Conservation (phyloP, 2,113 vertebrate species). For the Rhea americana region DNA sequence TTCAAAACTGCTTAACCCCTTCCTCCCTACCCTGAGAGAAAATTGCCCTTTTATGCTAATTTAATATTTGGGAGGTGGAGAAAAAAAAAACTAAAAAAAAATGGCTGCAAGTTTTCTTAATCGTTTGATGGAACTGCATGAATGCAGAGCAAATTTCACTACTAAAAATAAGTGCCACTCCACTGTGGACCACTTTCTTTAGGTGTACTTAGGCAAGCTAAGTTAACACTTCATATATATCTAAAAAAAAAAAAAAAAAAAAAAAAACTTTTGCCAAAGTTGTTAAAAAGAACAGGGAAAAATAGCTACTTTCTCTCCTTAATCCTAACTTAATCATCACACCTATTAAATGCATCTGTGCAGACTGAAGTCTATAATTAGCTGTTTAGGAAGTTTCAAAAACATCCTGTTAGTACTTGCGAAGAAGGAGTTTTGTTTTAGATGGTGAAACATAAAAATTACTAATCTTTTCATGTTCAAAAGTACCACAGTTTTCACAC, state of each 20-base stretch:
- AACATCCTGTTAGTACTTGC: not conserved
- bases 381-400: not conserved
- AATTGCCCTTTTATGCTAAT: not conserved
- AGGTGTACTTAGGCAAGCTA: fast-evolving
- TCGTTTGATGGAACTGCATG: not conserved
- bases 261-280: not conserved
- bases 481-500: not conserved
- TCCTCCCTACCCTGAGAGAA: not conserved
- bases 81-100: too few relatives aligned
- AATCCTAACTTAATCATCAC: not conserved
- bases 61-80: not conserved
- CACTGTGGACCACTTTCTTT: not conserved
- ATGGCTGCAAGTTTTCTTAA: not conserved
- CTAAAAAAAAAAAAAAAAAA: too few relatives aligned
- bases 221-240: not conserved
- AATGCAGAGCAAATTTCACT: not conserved
- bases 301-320: not conserved
- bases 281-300: not conserved
- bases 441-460: not conserved
- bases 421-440: not conserved
- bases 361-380: not conserved
- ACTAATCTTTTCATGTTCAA: not conserved
- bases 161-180: not conserved
- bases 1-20: conserved; percentile 48
- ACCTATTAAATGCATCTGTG: fast-evolving